A percentile compares a stretch with the other conserved stretches of the same genome.
These are phyloP conservation scores for Pseudois nayaur DNA, from an alignment of 2,113 vertebrate genomes.

Conservation along the genomic window DNA sequence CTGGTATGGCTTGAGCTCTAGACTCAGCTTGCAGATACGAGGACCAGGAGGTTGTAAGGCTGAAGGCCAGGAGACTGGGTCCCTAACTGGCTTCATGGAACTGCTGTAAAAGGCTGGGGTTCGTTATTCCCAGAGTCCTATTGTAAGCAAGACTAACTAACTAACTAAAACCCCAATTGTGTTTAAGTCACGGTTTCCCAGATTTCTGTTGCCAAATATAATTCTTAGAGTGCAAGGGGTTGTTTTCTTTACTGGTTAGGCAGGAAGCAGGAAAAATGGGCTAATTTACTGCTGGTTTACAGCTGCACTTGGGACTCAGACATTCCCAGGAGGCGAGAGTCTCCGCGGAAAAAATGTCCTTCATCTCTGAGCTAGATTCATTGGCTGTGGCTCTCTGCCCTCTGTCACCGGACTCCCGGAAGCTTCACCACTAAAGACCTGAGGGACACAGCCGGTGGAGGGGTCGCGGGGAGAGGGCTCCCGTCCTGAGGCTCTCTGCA, in stretches of 20 bases:
- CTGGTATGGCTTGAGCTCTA: neutral
- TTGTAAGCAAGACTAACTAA: neutral
- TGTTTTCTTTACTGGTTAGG: neutral
- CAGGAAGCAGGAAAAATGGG: neutral
- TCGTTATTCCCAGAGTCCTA: neutral
- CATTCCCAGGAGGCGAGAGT: neutral
- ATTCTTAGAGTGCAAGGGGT: neutral
- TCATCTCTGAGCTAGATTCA: neutral
- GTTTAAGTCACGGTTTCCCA: neutral
- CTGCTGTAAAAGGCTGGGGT: neutral
- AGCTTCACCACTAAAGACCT: neutral
- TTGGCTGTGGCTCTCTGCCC: neutral
- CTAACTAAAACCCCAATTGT: neutral
- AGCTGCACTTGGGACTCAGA: neutral
- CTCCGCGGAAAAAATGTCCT: neutral
- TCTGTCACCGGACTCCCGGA: neutral
- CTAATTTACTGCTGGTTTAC: neutral
- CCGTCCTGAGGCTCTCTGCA: accelerated
- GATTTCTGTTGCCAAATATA: neutral
- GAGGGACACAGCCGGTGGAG: neutral
- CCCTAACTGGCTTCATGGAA: neutral
- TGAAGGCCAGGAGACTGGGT: neutral
- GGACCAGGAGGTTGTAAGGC: neutral
- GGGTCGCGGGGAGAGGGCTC: neutral
- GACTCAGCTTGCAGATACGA: neutral